Percentiles rank a stretch among this genome's conserved stretches.
phyloP scores from a whole-genome alignment of 2,888 invertebrate species.

The Neuroscelio doddi region DNA sequence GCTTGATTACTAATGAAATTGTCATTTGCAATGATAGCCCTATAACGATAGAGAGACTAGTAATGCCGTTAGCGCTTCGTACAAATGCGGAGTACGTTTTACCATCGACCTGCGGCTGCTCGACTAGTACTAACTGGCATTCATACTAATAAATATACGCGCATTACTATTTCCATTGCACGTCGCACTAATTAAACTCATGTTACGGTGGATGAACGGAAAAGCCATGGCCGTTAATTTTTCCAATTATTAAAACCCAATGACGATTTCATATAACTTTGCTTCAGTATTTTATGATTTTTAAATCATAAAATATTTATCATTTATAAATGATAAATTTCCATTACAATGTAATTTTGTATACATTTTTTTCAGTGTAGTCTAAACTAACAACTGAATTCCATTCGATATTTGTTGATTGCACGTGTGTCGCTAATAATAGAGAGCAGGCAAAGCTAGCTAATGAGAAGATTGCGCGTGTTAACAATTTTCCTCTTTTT shows the following conservation, averaged over 20 bases:
- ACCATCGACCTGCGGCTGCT: constrained; percentile 17
- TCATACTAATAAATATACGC: constrained; percentile 39
- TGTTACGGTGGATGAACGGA: constrained; percentile 28
- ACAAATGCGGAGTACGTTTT: constrained; percentile 44
- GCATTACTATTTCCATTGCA: constrained; percentile 39
- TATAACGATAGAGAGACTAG: constrained; percentile 32
- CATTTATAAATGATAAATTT: no score
- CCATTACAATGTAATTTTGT: no score
- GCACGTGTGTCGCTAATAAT: no score
- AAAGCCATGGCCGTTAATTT: constrained; percentile 16
- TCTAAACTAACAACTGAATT: no score
- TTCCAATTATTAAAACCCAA: constrained; percentile 7
- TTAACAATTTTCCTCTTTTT: no score
- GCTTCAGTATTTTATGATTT: no score
- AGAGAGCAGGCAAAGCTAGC: no score
- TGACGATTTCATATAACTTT: no score
- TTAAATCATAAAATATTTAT: no score
- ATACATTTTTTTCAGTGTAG: no score
- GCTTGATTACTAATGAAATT: constrained; percentile 66
- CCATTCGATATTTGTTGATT: no score
- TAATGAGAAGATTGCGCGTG: no score
- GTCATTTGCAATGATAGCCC: constrained; percentile 55
- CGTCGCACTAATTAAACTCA: constrained; percentile 44
- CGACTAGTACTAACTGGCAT: constrained; percentile 21
- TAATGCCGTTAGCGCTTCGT: constrained; percentile 29